Evolutionary conservation across 2,113 vertebrate species (phyloP).

Genomic region (Oophaga pumilio): DNA sequence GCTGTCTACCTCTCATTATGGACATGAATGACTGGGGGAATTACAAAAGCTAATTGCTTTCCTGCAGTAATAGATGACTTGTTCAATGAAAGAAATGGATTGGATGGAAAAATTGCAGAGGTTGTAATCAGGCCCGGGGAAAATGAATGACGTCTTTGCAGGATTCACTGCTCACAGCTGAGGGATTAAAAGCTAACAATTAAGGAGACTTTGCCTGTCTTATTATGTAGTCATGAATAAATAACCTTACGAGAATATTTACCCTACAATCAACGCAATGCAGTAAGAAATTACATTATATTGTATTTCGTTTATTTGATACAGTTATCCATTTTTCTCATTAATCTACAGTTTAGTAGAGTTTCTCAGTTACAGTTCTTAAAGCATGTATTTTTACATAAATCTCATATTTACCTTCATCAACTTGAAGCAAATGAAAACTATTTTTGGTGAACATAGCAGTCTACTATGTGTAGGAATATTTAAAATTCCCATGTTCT

Average conservation of each 20-base stretch:
- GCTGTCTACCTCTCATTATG: constrained; percentile 17
- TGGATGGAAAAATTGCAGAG: background rate
- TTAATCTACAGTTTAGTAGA: background rate
- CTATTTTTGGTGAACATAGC: too few relatives aligned
- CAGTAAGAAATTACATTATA: background rate
- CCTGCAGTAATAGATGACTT: background rate
- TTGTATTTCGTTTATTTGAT: background rate
- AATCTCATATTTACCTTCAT: too few relatives aligned
- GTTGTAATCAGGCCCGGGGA: background rate
- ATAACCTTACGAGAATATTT: background rate
- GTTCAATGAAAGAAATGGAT: constrained; percentile 10
- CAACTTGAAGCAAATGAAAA: too few relatives aligned
- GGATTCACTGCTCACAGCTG: background rate
- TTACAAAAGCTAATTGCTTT: constrained; percentile 31
- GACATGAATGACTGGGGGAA: constrained; percentile 5
- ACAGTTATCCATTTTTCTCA: background rate
- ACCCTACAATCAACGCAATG: background rate
- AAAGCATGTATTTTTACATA: too few relatives aligned
- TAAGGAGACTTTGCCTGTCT: background rate
- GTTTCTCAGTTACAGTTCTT: too few relatives aligned
- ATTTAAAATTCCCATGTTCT: too few relatives aligned
- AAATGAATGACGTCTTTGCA: background rate
- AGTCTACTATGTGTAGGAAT: too few relatives aligned
- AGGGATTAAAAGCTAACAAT: background rate
- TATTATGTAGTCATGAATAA: background rate